Percentiles rank a stretch among this genome's conserved stretches.
Conservation (phyloP, 2,113 vertebrate genomes). For the Gnathonemus longibarbis region DNA sequence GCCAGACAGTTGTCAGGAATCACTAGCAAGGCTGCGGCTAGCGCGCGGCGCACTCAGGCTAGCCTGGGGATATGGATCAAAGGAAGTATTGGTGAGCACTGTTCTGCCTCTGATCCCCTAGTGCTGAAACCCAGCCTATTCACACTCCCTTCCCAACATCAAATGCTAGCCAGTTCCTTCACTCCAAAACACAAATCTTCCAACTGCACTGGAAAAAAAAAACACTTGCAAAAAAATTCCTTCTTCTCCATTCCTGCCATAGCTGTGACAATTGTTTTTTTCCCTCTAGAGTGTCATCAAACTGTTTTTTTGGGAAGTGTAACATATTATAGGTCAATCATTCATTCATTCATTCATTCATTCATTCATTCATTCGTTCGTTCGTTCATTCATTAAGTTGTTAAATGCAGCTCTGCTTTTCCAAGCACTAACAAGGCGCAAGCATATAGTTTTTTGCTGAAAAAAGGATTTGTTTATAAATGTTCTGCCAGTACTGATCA, state of each 20-base stretch:
- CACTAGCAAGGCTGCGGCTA: conserved; percentile 90
- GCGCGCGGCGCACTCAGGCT: conserved; percentile 78
- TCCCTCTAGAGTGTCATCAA: background rate
- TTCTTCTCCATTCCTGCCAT: background rate
- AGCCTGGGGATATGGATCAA: conserved; percentile 99
- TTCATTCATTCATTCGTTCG: too few species aligned
- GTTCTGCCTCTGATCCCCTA: conserved; percentile 84
- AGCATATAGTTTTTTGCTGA: background rate
- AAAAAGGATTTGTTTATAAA: background rate
- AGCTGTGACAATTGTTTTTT: background rate
- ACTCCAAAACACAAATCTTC: conserved; percentile 62
- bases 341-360: background rate
- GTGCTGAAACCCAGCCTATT: conserved; percentile 63
- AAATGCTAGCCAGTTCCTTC: conserved; percentile 64
- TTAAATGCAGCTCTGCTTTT: background rate
- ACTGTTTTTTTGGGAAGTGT: background rate
- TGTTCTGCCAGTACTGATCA: background rate
- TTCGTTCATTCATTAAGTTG: background rate
- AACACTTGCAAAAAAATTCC: conserved; percentile 8
- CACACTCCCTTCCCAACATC: conserved; percentile 66
- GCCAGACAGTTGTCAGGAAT: conserved; percentile 98
- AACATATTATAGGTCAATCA: background rate
- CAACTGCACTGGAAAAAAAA: conserved; percentile 29
- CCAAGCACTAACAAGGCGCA: background rate
- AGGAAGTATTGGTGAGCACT: conserved; percentile 75